A percentile compares a stretch with the other conserved stretches of the same genome.
Conservation (phyloP, 2,113 vertebrate genomes). For the Zeus faber region DNA sequence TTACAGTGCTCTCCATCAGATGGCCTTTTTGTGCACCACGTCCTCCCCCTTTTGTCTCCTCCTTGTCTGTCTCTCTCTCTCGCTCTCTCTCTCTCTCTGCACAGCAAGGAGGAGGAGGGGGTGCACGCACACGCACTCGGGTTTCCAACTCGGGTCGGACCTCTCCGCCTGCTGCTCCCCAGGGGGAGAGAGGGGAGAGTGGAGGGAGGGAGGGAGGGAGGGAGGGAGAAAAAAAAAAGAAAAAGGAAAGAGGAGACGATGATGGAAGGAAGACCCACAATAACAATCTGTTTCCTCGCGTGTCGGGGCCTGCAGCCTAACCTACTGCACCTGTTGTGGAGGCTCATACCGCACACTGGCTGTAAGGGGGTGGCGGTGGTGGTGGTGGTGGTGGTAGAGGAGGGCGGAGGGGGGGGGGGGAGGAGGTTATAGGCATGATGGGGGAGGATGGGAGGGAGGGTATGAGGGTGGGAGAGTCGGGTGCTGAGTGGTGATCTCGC, state of each 20-base stretch:
- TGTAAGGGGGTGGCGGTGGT: conserved; percentile 5
- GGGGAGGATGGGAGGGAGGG: not conserved
- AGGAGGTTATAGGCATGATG: not conserved
- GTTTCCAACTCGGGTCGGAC: not conserved
- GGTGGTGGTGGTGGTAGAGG: not conserved
- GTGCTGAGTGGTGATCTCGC: too few relatives aligned
- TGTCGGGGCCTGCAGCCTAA: conserved; percentile 69
- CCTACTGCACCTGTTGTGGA: conserved; percentile 79
- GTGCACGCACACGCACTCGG: not conserved
- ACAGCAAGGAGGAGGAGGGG: not conserved
- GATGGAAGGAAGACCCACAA: conserved; percentile 65
- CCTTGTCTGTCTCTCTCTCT: not conserved
- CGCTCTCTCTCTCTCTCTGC: not conserved
- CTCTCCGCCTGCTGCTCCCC: not conserved
- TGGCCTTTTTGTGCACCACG: too few relatives aligned
- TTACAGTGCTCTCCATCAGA: too few relatives aligned
- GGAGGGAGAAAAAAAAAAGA: conserved; percentile 20
- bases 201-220: conserved; percentile 46
- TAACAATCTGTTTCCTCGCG: conserved; percentile 71
- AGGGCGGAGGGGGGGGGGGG: not conserved
- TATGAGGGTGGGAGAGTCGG: conserved; percentile 29
- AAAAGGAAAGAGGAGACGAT: conserved; percentile 33
- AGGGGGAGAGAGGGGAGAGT: conserved; percentile 29
- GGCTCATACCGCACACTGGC: conserved; percentile 52
- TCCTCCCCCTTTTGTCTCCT: too few relatives aligned